Evolutionary conservation across 2,797 vertebrate species (phyloP).

Genomic region (Microctenopoma lineatum): DNA sequence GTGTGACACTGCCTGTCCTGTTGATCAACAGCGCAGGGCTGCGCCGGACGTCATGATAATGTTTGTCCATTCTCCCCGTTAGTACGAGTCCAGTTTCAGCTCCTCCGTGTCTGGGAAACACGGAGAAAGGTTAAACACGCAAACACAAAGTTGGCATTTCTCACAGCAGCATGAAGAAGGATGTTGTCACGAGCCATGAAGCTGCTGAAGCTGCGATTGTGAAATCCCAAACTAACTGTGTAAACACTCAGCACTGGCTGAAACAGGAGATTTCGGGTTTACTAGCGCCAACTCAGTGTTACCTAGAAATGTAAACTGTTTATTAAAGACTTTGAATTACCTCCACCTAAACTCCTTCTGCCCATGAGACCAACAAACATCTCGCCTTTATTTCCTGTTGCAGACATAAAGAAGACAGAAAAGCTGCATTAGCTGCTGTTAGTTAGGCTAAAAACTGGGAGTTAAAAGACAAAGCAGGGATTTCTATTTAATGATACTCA

Average conservation of each 20-base stretch:
- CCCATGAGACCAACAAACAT: slow-evolving; percentile 82
- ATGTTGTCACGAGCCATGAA: background rate
- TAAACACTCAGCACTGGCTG: no score
- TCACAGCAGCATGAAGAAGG: no score
- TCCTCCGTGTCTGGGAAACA: slow-evolving; percentile 70
- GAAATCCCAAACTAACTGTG: no score
- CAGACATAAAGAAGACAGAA: background rate
- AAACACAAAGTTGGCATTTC: background rate
- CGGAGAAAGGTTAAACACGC: background rate
- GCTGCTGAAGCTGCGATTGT: no score
- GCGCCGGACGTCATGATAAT: no score
- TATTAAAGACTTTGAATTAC: slow-evolving; percentile 48
- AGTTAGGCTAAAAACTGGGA: background rate
- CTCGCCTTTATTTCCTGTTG: slow-evolving; percentile 76
- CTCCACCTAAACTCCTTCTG: slow-evolving; percentile 74
- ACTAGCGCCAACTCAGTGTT: background rate
- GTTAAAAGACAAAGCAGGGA: background rate
- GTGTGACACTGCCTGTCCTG: slow-evolving; percentile 10
- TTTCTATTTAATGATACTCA: slow-evolving; percentile 47
- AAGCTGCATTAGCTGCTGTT: background rate
- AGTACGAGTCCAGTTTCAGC: slow-evolving; percentile 72
- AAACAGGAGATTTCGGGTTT: no score
- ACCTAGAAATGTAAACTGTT: background rate
- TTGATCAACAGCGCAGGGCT: no score
- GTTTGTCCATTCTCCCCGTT: no score